phyloP scores from a whole-genome alignment of 2,113 vertebrate genomes.

The Chitala chitala region DNA sequence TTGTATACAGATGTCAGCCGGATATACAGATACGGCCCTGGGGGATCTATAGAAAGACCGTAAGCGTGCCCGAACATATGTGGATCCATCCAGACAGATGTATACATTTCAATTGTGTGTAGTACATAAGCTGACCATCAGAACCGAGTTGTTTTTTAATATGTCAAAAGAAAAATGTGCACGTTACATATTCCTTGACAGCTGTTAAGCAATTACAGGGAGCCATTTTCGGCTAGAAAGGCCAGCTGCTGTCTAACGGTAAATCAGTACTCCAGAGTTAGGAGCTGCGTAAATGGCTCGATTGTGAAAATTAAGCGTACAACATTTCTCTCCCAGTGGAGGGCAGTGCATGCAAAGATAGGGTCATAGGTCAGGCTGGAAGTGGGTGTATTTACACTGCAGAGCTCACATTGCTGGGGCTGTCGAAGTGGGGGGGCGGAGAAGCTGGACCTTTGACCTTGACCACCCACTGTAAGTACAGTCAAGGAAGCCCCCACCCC shows the following conservation, averaged over 20 bases:
- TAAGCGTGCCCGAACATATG: neutral
- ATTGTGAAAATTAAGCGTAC: neutral
- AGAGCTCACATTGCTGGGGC: neutral
- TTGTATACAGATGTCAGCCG: slow-evolving; percentile 14
- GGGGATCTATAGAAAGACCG: neutral
- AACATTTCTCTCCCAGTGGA: neutral
- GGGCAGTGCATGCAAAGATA: neutral
- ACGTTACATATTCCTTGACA: too few species aligned
- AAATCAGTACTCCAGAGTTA: neutral
- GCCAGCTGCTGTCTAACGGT: neutral
- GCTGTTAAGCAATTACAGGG: too few species aligned
- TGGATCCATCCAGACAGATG: neutral
- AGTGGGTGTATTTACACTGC: neutral
- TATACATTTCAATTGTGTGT: neutral
- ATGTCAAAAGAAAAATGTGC: neutral
- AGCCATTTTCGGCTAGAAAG: too few species aligned
- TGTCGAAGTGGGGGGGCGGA: too few species aligned
- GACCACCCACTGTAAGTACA: too few species aligned
- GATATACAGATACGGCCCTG: slow-evolving; percentile 10
- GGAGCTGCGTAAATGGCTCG: too few species aligned
- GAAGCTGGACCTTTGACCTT: too few species aligned
- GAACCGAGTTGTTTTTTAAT: neutral
- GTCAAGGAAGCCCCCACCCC: too few species aligned
- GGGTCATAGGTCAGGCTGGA: neutral
- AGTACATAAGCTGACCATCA: neutral